These are phyloP conservation scores for Synanceia verrucosa DNA, from an alignment of 2,797 vertebrate species.

Conservation along the genomic window DNA sequence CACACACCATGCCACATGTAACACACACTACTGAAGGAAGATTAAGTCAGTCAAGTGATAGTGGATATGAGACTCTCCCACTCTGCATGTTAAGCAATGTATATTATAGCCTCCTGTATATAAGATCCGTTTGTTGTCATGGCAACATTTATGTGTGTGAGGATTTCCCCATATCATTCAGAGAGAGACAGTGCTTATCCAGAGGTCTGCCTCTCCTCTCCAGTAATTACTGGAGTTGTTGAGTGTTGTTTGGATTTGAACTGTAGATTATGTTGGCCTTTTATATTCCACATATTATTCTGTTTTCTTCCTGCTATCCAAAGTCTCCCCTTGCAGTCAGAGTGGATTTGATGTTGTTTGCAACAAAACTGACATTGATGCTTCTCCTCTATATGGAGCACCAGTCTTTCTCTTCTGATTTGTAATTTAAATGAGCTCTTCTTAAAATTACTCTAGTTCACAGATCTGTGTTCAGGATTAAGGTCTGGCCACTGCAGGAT, in stretches of 20 bases:
- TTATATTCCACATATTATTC: neutral
- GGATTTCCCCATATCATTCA: neutral
- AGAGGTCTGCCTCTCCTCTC: neutral
- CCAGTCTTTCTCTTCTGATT: neutral
- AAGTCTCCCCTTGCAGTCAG: neutral
- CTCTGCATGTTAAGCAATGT: neutral
- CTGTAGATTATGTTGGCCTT: neutral
- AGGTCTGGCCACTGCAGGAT: slow-evolving; percentile 25
- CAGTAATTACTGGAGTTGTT: neutral
- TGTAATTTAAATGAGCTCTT: slow-evolving; percentile 5
- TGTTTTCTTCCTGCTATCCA: neutral
- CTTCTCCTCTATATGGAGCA: neutral
- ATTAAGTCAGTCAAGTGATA: neutral
- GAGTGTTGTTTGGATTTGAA: neutral
- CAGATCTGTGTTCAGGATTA: slow-evolving; percentile 15
- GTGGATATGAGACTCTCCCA: neutral
- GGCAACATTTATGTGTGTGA: neutral
- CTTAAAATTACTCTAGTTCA: too few species aligned
- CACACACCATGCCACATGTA: neutral
- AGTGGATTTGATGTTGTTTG: neutral
- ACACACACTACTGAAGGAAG: neutral
- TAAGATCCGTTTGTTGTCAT: neutral
- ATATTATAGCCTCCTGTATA: too few species aligned
- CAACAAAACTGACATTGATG: slow-evolving; percentile 3
- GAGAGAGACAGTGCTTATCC: neutral